A percentile compares a stretch with the other conserved stretches of the same genome.
These are phyloP conservation scores for Cyprinodon variegatus DNA, from an alignment of 2,113 vertebrate species.

Conservation along the genomic window DNA sequence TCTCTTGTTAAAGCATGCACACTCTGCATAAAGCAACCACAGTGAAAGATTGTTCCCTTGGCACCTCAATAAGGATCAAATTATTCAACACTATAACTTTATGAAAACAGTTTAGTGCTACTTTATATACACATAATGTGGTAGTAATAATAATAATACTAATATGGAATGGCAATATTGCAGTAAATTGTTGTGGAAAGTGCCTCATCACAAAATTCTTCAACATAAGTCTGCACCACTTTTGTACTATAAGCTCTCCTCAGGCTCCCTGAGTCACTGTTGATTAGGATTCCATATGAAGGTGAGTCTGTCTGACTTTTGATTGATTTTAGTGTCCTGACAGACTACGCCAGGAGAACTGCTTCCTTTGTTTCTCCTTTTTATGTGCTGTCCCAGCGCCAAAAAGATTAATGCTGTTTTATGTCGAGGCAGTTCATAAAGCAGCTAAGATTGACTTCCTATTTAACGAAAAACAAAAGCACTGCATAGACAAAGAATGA, in stretches of 20 bases:
- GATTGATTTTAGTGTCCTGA: constrained; percentile 57
- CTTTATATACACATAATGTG: background rate
- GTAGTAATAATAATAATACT: background rate
- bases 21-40: background rate
- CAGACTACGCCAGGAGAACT: constrained; percentile 33
- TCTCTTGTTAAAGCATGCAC: background rate
- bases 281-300: constrained; percentile 50
- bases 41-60: background rate
- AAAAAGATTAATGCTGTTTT: constrained; percentile 76
- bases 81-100: too few relatives aligned
- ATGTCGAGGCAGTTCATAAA: background rate
- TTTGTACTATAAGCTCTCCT: constrained; percentile 3
- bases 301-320: constrained; percentile 48
- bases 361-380: constrained; percentile 69
- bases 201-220: background rate
- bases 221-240: constrained; percentile 2
- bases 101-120: background rate
- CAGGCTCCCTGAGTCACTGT: constrained; percentile 23
- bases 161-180: background rate
- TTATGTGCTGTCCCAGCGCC: constrained; percentile 61
- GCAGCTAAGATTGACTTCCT: background rate
- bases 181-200: background rate
- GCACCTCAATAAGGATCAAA: too few relatives aligned
- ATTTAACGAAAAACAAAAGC: background rate
- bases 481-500: background rate